These are phyloP conservation scores for Sardina pilchardus DNA, from an alignment of 2,113 vertebrate species.

Conservation along the genomic window DNA sequence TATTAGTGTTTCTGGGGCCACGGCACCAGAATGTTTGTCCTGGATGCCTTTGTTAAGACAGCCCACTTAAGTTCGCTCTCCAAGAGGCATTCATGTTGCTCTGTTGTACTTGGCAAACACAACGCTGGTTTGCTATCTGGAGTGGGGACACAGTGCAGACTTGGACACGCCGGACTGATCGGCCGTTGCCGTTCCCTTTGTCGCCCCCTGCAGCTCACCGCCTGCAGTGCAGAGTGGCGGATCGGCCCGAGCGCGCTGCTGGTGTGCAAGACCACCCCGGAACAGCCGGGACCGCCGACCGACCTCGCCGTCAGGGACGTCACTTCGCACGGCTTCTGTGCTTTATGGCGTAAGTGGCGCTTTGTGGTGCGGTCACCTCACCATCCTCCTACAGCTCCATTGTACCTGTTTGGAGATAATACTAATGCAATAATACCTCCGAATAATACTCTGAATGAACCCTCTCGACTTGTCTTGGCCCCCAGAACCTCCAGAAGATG, in stretches of 20 bases:
- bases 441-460: background rate
- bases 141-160: background rate
- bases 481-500: slow-evolving; percentile 90
- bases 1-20: background rate
- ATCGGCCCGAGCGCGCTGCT: slow-evolving; percentile 93
- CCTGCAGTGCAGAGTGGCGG: slow-evolving; percentile 88
- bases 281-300: slow-evolving; percentile 90
- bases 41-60: background rate
- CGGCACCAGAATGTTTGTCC: background rate
- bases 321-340: slow-evolving; percentile 83
- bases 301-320: slow-evolving; percentile 76
- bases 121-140: background rate
- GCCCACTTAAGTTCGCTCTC: background rate
- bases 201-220: slow-evolving; percentile 79
- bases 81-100: background rate
- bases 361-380: background rate
- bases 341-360: slow-evolving; percentile 86
- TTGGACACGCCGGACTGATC: background rate
- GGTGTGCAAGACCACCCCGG: slow-evolving; percentile 92
- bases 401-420: background rate
- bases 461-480: slow-evolving; percentile 14
- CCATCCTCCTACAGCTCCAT: background rate
- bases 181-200: background rate
- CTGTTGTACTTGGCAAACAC: background rate
- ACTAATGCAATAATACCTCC: too few species aligned